These are phyloP conservation scores for Anoplopoma fimbria DNA, from an alignment of 2,113 vertebrate genomes.

Conservation along the genomic window DNA sequence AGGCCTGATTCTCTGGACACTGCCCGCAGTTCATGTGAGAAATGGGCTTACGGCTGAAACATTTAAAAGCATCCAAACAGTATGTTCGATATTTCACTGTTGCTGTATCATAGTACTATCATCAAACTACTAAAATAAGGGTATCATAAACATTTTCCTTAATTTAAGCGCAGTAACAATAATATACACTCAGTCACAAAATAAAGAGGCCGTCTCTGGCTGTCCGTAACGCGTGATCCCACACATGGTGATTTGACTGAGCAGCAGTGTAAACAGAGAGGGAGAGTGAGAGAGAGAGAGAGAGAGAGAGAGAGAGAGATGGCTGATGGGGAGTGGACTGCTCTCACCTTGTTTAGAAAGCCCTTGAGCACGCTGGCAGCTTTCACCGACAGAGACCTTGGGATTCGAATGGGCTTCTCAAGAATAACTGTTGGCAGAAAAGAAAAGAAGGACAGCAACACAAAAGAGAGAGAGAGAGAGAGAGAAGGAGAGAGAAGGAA, in stretches of 20 bases:
- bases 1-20: no score
- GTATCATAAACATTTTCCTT: background rate
- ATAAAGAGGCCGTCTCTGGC: conserved; percentile 2
- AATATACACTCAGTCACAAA: background rate
- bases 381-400: conserved; percentile 98
- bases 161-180: background rate
- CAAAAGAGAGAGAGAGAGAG: conserved; percentile 26
- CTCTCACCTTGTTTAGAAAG: conserved; percentile 97
- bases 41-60: background rate
- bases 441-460: conserved; percentile 42
- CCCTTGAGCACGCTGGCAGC: conserved; percentile 98
- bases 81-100: background rate
- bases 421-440: conserved; percentile 90
- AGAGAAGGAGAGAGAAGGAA: conserved; percentile 27
- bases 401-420: conserved; percentile 98
- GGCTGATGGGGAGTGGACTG: conserved; percentile 33
- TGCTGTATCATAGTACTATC: background rate
- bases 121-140: background rate
- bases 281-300: background rate
- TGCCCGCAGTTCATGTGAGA: no score
- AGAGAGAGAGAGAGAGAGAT: background rate
- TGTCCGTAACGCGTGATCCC: background rate
- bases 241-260: conserved; percentile 26
- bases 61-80: background rate
- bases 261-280: background rate